Base-by-base conservation (phyloP, 1,140 invertebrate genomes). In the Brachionus sp. region DNA sequence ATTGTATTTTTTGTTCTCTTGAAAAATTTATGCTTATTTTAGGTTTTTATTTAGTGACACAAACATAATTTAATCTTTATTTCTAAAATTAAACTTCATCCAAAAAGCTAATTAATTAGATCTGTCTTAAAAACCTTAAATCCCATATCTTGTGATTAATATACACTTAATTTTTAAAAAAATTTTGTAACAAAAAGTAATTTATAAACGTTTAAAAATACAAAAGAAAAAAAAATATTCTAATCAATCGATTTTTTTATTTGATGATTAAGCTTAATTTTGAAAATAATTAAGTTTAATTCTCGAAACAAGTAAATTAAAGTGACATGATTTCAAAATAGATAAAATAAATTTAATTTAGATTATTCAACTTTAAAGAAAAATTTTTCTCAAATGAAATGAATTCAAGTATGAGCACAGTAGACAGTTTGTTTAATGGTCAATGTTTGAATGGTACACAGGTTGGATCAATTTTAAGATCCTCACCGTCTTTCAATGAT, bases 361-460 rank as follows among this genome's bases (percentile, higher is more conserved):
- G 66, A 70, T 16, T 42, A 70, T 39, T 29, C 16, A 16, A 2
- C n/a, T 12, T 16, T 57, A 16, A n/a, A 7, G n/a, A 57, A 16
- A 29, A 29, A 29, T 29, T 3, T 46, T 29, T 25, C 16, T 46
- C 10, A 75, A 75, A 75, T 75, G 42, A 75, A 46, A 75, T 75
- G 70, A 75, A 75, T 75, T 29, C 37, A 75, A 75, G 70, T 25
- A 10, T 75, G 19, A 75, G 70, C 29, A 75, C 70, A 46, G 42
- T 75, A 5, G 70, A 75, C n/a, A 46, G 39, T n/a, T 75, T 75
- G 25, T 75, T 75, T 16, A 75, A 46, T 75, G n/a, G 35, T 5
- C 66, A 70, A 23, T 4, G 10, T 0, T 19, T 37, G 37, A 70
- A 70, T 39, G n/a, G 4, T 4, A 7, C 13, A 12, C 64, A 66